Evolutionary conservation across 2,113 vertebrate species (phyloP).

Genomic region (Tyto alba): DNA sequence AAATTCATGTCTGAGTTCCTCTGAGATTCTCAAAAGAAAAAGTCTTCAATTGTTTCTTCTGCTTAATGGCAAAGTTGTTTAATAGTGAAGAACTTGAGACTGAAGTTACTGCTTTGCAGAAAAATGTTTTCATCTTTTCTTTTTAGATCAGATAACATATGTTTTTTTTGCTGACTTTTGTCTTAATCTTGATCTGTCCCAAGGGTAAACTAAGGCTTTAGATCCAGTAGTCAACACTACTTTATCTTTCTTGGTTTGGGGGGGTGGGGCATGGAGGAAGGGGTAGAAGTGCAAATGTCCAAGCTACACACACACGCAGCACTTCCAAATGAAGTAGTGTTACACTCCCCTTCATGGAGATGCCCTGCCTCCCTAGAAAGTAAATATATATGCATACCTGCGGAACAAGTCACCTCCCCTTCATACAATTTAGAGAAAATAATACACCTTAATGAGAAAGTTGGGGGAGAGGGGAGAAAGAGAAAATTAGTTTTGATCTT

Average conservation of each 20-base stretch:
- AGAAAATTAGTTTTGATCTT: not conserved
- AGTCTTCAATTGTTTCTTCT: not conserved
- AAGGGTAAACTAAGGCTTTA: not conserved
- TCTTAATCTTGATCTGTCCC: not conserved
- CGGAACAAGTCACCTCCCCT: not conserved
- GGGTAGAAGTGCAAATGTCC: not conserved
- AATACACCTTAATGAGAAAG: not conserved
- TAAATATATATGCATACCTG: not conserved
- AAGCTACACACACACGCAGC: no score
- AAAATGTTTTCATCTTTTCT: not conserved
- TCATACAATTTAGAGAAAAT: not conserved
- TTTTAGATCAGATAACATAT: not conserved
- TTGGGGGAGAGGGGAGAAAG: fast-evolving
- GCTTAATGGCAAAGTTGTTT: not conserved
- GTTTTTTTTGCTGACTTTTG: not conserved
- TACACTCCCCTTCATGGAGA: not conserved
- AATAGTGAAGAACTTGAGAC: not conserved
- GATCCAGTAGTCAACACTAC: not conserved
- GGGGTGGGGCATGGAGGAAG: no score
- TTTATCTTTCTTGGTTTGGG: not conserved
- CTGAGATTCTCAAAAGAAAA: not conserved
- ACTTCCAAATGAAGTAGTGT: not conserved
- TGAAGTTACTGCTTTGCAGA: not conserved
- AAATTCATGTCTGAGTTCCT: not conserved
- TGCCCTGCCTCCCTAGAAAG: not conserved